phyloP scores from a whole-genome alignment of 2,113 vertebrate genomes.

The Notothenia rossii region DNA sequence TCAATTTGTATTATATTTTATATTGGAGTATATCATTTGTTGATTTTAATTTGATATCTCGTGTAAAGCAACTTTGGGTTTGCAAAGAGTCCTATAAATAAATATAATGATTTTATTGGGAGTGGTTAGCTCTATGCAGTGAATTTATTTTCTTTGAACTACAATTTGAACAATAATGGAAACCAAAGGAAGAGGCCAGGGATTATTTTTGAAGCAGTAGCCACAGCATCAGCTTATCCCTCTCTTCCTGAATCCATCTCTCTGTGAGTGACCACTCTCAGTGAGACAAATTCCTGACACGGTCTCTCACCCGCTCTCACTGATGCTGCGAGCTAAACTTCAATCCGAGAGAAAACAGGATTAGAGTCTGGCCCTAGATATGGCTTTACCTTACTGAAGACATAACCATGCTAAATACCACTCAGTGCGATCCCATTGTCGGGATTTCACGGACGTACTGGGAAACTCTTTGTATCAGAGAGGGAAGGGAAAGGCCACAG shows the following conservation, averaged over 20 bases:
- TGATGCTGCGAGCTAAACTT: constrained; percentile 61
- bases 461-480: constrained; percentile 26
- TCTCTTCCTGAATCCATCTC: constrained; percentile 21
- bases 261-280: constrained; percentile 49
- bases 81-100: neutral
- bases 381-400: constrained; percentile 61
- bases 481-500: neutral
- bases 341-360: constrained; percentile 72
- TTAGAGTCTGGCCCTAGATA: constrained; percentile 63
- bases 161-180: neutral
- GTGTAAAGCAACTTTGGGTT: neutral
- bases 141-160: neutral
- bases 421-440: constrained; percentile 58
- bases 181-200: neutral
- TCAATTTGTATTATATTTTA: neutral
- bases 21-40: neutral
- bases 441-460: constrained; percentile 37
- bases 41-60: neutral
- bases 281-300: constrained; percentile 57
- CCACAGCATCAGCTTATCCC: constrained; percentile 42
- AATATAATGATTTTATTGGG: neutral
- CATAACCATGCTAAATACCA: constrained; percentile 64
- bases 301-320: constrained; percentile 29
- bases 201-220: constrained; percentile 12
- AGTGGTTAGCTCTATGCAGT: neutral